phyloP scores from a whole-genome alignment of 2,888 invertebrate species.

The Oxycera nigricornis region DNA sequence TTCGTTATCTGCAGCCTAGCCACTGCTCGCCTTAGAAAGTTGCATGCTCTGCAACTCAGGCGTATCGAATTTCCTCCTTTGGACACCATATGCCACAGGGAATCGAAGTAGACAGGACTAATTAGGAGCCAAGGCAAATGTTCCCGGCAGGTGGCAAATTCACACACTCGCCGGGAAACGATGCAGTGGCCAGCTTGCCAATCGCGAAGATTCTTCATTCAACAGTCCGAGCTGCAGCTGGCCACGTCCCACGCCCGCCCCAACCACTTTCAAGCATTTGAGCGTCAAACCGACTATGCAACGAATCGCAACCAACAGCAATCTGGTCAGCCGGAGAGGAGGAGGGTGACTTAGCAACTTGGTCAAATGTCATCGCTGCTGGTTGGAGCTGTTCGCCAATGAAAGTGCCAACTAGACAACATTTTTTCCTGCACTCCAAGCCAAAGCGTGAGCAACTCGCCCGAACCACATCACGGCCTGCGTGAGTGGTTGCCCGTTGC shows the following conservation, averaged over 20 bases:
- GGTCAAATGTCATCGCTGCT: slow-evolving; percentile 44
- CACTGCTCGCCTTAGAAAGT: too few relatives aligned
- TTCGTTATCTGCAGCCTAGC: too few relatives aligned
- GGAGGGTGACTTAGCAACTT: slow-evolving; percentile 45
- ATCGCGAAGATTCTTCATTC: not conserved
- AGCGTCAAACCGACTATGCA: not conserved
- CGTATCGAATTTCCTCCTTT: slow-evolving; percentile 10
- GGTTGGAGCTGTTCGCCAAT: slow-evolving; percentile 38
- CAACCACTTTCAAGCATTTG: not conserved
- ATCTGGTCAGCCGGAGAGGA: slow-evolving; percentile 25
- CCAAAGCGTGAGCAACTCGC: slow-evolving; percentile 10
- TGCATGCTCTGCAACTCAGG: not conserved
- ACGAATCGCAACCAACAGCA: not conserved
- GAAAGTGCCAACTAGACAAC: slow-evolving; percentile 53
- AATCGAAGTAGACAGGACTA: not conserved
- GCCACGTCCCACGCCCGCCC: slow-evolving; percentile 26
- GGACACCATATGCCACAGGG: slow-evolving; percentile 10
- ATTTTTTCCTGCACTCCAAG: slow-evolving; percentile 16
- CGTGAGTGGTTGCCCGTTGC: not conserved
- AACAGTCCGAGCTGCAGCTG: not conserved
- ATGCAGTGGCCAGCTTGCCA: not conserved
- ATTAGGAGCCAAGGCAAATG: slow-evolving; percentile 6
- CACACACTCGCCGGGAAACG: not conserved
- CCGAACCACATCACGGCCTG: not conserved
- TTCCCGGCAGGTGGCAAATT: not conserved